Evolutionary conservation across 1,140 invertebrate genomes (phyloP), one percentile per base, ranked within the genome.

Genomic region (Neotoxoptera formosana): DNA sequence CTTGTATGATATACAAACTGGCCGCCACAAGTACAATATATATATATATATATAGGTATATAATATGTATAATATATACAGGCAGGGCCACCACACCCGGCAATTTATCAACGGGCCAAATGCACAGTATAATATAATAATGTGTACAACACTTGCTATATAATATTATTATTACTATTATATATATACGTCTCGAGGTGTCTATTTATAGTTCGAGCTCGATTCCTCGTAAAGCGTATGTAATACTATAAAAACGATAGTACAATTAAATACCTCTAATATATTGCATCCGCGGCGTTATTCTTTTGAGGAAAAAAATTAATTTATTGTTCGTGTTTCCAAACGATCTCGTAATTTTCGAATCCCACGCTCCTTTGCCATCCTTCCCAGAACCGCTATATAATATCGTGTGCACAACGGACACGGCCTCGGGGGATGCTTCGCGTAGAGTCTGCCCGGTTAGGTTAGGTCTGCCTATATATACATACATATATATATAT

Each of bases 61-160:
- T 60, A 41, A 41, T 48, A 53, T 83, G 34, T 83, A 41, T 41
- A 83, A 83, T 83, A 83, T 83, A 36, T 88, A 88, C 45, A 48
- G 86, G 86, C 86, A 88, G 7, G 86, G 86, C 87, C 56, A 67
- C 89, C 89, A 90, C 89, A 45, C 89, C 89, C 89, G 89, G 36
- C 56, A 45, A 90, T 90, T 67, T 60, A 90, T 90, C 53, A 90
- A 67, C 89, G 89, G 53, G 88, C 88, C 88, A 56, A 89, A 89
- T n/a, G 88, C 60, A 76, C 60, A 20, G 51, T 53, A 23, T 14
- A 17, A 21, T 21, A 23, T 67, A n/a, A 23, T 14, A 17, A 21
- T 21, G 21, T 67, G n/a, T n/a, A n/a, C 23, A 67, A 90, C 53
- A 45, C n/a, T 48, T 48, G 9, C 45, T 51, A 34, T 51, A 86